Evolutionary conservation across 2,888 invertebrate species (phyloP).

Genomic region (Augiades crinisus): DNA sequence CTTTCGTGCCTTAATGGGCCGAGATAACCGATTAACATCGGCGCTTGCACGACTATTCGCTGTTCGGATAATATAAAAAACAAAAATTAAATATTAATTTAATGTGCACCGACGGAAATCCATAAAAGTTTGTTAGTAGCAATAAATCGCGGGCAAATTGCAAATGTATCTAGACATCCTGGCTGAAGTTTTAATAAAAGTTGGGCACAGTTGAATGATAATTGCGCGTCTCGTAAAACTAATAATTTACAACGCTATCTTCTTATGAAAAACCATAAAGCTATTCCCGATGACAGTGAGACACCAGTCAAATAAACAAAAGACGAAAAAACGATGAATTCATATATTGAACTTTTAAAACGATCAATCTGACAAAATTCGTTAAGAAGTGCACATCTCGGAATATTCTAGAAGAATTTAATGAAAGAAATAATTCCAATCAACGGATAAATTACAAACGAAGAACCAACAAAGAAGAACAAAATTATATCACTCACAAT

Average conservation of each 20-base stretch:
- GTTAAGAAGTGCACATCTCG: too few species aligned
- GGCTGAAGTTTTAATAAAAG: conserved; percentile 19
- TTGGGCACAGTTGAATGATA: conserved; percentile 13
- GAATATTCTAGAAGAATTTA: too few species aligned
- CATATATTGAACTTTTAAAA: too few species aligned
- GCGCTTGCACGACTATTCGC: too few species aligned
- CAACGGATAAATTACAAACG: too few species aligned
- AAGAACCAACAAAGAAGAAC: too few species aligned
- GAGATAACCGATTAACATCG: too few species aligned
- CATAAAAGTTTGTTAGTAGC: conserved; percentile 19
- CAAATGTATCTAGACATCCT: conserved; percentile 18
- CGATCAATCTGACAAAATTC: too few species aligned
- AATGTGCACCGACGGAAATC: background rate
- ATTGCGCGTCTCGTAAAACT: conserved; percentile 21
- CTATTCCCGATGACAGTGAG: background rate
- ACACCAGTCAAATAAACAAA: background rate
- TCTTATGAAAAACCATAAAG: background rate
- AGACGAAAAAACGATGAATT: too few species aligned
- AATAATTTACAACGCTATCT: conserved; percentile 9
- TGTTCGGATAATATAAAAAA: background rate
- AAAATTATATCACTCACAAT: too few species aligned
- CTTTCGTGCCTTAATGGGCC: too few species aligned
- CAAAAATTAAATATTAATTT: background rate
- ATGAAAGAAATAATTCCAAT: too few species aligned
- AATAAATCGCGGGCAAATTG: conserved; percentile 19